Evolutionary conservation across 2,113 vertebrate species (phyloP), one percentile per base, ranked within the genome.

Genomic region (Centrocercus urophasianus): DNA sequence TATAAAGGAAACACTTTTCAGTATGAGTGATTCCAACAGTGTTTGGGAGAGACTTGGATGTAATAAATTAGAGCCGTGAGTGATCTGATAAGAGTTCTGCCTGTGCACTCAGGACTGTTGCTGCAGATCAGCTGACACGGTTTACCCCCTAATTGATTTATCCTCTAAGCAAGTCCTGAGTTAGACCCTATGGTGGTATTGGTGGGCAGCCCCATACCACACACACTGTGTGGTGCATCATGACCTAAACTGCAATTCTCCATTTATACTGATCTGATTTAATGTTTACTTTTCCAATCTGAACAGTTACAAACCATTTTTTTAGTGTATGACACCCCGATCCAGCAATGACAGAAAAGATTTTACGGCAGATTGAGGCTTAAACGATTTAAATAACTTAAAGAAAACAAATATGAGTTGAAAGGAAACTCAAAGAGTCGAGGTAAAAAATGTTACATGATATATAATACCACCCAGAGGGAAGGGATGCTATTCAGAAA

Each of bases 211-310:
- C 52, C 60, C 1, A 0, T 28, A 1, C 27, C 14, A 0, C 5
- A 30, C 7, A 19, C 25, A 36, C 52, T 2, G 0, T 28, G 4
- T 0, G 1, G 32, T 4, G 19, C 21, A 13, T 18, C 2, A 1
- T 6, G n/a, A 65, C 48, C 34, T 11, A 2, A 22, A 12, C 4
- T 42, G 27, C 13, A 47, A 34, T 34, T 81, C 28, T 69, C 30
- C 13, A 34, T 54, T 70, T 27, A 4, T 4, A 32, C 6, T 20
- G 4, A n/a, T n/a, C 34, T 42, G n/a, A 10, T 6, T 3, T 8
- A 45, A 61, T 0, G 0, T 27, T 65, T 48, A 4, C 59, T 81
- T 6, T 32, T 57, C 32, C 52, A 45, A 4, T 28, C n/a, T 8
- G 15, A 59, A 4, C 25, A 19, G 57, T n/a, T n/a, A 59, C 32